Conservation (phyloP, 2,113 vertebrate genomes). For the Proteles cristata region DNA sequence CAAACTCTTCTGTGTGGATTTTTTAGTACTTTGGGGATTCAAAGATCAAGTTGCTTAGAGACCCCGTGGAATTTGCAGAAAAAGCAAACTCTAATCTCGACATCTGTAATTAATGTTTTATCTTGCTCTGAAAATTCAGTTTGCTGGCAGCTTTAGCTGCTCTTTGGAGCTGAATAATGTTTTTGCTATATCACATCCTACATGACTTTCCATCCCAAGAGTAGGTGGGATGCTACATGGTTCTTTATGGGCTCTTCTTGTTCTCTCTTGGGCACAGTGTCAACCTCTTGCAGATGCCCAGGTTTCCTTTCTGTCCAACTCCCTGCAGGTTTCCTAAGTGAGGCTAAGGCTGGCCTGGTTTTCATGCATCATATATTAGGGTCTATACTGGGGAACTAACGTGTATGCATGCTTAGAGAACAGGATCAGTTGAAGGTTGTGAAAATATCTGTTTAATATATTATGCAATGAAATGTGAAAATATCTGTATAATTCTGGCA, state of each 20-base stretch:
- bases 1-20: conserved; percentile 70
- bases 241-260: not conserved
- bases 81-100: conserved; percentile 80
- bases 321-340: not conserved
- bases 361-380: not conserved
- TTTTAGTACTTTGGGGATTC: conserved; percentile 72
- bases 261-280: not conserved
- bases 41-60: conserved; percentile 79
- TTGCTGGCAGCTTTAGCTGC: conserved; percentile 64
- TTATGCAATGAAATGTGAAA: not conserved
- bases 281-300: not conserved
- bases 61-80: conserved; percentile 74
- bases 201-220: not conserved
- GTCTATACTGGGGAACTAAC: not conserved
- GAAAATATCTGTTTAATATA: conserved; percentile 19
- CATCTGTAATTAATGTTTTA: conserved; percentile 81
- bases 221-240: not conserved
- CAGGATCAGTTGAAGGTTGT: not conserved
- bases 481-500: not conserved
- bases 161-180: conserved; percentile 58
- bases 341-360: not conserved
- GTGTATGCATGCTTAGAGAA: not conserved
- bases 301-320: not conserved
- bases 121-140: conserved; percentile 72
- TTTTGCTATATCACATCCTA: conserved; percentile 33